Percentiles rank a stretch among this genome's conserved stretches.
phyloP scores from a whole-genome alignment of 2,797 vertebrate genomes.

The Iguana delicatissima region DNA sequence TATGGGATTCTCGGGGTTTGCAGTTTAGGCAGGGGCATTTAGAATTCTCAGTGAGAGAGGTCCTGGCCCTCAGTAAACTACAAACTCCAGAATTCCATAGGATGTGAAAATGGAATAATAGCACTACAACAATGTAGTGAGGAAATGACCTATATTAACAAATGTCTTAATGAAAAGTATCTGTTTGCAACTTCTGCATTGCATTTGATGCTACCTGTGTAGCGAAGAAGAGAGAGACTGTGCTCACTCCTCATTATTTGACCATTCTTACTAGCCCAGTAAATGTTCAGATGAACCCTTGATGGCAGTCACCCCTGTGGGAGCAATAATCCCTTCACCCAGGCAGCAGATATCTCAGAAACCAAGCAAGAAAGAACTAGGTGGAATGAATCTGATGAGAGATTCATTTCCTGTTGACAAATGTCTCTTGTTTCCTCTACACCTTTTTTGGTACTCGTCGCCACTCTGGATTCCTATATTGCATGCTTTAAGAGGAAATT shows the following conservation, averaged over 20 bases:
- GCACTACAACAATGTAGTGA: not conserved
- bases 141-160: not conserved
- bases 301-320: not conserved
- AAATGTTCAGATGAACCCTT: not conserved
- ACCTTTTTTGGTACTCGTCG: constrained; percentile 53
- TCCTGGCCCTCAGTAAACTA: no score
- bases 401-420: constrained; percentile 63
- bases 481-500: constrained; percentile 61
- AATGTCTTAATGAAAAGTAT: no score
- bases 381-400: constrained; percentile 25
- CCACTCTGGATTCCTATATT: constrained; percentile 58
- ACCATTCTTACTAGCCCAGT: not conserved
- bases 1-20: no score
- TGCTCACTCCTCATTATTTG: not conserved
- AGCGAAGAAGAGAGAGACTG: not conserved
- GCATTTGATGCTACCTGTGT: not conserved
- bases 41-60: no score
- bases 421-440: constrained; percentile 60
- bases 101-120: not conserved
- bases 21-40: no score
- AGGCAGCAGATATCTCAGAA: not conserved
- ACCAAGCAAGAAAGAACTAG: not conserved
- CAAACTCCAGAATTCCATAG: no score
- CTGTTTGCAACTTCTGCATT: not conserved
- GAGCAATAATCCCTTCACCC: not conserved